These are phyloP conservation scores for Noctilio leporinus DNA, from an alignment of 2,113 vertebrate species.

Conservation along the genomic window DNA sequence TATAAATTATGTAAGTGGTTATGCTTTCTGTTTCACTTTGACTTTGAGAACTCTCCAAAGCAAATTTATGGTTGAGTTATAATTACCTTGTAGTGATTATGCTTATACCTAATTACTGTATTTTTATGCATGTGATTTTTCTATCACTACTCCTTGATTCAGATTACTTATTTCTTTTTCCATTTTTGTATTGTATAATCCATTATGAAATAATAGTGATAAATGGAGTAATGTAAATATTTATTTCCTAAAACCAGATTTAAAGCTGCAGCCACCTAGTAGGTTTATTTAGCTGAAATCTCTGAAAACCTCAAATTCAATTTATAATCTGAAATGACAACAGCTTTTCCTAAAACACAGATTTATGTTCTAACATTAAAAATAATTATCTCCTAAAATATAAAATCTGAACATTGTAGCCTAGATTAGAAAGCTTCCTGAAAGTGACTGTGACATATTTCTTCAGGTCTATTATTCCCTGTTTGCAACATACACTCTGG, in stretches of 20 bases:
- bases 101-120: background rate
- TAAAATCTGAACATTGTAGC: background rate
- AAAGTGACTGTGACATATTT: background rate
- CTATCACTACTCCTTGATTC: background rate
- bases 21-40: conserved; percentile 19
- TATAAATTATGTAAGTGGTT: conserved; percentile 17
- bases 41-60: conserved; percentile 24
- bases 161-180: background rate
- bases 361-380: background rate
- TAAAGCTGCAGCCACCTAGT: background rate
- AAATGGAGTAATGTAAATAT: background rate
- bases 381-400: background rate
- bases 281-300: background rate
- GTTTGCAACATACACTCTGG: background rate
- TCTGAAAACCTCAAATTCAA: background rate
- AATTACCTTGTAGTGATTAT: background rate
- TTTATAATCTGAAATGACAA: background rate
- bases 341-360: background rate
- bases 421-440: background rate
- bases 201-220: background rate
- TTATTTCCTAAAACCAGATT: background rate
- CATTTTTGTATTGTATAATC: background rate
- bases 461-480: background rate
- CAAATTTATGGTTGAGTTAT: conserved; percentile 1
- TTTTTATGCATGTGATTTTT: background rate